Percentiles rank a stretch among this genome's conserved stretches.
These are phyloP conservation scores for Argynnis bischoffii DNA, from an alignment of 2,888 invertebrate genomes.

Conservation along the genomic window DNA sequence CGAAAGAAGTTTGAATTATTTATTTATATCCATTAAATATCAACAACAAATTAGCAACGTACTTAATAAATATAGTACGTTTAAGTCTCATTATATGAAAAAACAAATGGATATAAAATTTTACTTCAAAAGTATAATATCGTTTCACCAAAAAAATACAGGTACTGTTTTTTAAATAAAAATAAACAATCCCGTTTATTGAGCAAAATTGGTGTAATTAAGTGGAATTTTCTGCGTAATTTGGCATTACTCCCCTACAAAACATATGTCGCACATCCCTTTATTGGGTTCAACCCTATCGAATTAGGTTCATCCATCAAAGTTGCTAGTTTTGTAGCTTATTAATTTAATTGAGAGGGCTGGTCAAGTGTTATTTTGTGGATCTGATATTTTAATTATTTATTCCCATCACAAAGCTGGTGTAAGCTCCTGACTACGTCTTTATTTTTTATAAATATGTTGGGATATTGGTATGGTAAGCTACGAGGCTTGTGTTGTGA, in stretches of 20 bases:
- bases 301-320: constrained; percentile 28
- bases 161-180: background rate
- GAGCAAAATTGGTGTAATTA: constrained; percentile 38
- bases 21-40: no score
- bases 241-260: constrained; percentile 43
- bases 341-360: constrained; percentile 42
- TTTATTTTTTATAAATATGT: no score
- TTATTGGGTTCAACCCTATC: constrained; percentile 35
- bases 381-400: constrained; percentile 32
- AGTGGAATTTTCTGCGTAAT: constrained; percentile 51
- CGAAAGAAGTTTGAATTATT: no score
- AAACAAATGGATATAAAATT: no score
- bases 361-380: constrained; percentile 33
- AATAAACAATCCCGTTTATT: constrained; percentile 13
- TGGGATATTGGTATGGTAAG: no score
- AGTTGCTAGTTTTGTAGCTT: constrained; percentile 35
- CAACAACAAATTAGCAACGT: no score
- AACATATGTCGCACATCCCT: constrained; percentile 37
- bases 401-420: constrained; percentile 3
- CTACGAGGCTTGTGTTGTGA: no score
- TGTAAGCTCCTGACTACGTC: no score
- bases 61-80: no score
- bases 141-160: no score
- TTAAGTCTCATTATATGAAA: no score
- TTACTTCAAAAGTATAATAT: no score